Evolutionary conservation across 92 coral and sea anemone species (phyloP).

Genomic region (Bergia sp.): DNA sequence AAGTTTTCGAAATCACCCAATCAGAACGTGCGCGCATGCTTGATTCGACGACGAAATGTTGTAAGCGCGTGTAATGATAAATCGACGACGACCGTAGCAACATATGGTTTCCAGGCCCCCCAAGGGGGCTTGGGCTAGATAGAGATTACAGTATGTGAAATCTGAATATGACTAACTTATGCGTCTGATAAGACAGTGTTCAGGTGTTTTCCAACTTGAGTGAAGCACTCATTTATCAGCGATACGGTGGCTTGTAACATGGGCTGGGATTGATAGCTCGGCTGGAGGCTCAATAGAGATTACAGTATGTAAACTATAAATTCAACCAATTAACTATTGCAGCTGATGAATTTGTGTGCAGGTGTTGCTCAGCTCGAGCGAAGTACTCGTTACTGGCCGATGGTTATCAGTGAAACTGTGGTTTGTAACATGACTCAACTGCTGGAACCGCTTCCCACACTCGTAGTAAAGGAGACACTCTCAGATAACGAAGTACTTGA

Average conservation of each 20-base stretch:
- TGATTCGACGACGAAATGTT: too few relatives aligned
- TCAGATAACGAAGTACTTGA: slow-evolving; percentile 86
- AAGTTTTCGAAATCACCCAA: too few relatives aligned
- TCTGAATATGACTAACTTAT: too few relatives aligned
- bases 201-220: slow-evolving; percentile 88
- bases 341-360: slow-evolving; percentile 23
- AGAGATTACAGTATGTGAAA: neutral
- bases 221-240: slow-evolving; percentile 94
- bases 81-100: too few relatives aligned
- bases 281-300: neutral
- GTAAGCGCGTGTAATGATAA: too few relatives aligned
- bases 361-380: slow-evolving; percentile 91
- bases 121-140: neutral
- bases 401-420: slow-evolving; percentile 96
- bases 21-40: too few relatives aligned
- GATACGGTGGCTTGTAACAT: slow-evolving; percentile 56
- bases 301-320: neutral
- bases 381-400: slow-evolving; percentile 96
- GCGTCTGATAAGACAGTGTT: neutral
- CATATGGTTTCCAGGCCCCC: too few relatives aligned
- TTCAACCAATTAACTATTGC: too few relatives aligned
- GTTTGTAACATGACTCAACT: slow-evolving; percentile 92
- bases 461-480: slow-evolving; percentile 83
- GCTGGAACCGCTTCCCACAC: slow-evolving; percentile 82
- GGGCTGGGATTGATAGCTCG: neutral